A percentile compares a stretch with the other conserved stretches of the same genome.
Evolutionary conservation across 1,140 invertebrate species (phyloP).

Genomic region (Drosophila watanabei): DNA sequence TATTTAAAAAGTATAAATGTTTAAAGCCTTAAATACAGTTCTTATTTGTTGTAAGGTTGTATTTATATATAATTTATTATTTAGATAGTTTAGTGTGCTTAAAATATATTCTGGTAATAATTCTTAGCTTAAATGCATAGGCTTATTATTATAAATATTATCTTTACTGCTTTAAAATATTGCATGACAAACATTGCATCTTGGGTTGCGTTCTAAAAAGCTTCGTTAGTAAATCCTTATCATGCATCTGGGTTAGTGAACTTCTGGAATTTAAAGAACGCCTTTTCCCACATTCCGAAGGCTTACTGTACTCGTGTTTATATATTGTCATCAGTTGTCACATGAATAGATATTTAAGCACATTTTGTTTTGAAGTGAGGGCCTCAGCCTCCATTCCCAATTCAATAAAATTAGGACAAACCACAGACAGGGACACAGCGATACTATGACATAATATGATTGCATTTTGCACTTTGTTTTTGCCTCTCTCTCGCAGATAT

Average conservation of each 20-base stretch:
- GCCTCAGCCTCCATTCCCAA: neutral
- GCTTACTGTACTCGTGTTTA: slow-evolving; percentile 11
- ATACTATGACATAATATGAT: slow-evolving; percentile 46
- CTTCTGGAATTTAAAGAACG: neutral
- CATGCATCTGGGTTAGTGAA: neutral
- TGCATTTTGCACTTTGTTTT: slow-evolving; percentile 44
- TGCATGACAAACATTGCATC: slow-evolving; percentile 6
- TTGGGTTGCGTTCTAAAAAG: neutral
- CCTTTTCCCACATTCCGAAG: neutral
- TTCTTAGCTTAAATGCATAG: neutral
- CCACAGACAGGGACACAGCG: neutral
- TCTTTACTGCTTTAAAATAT: slow-evolving; percentile 1
- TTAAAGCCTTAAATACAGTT: neutral
- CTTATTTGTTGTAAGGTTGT: neutral
- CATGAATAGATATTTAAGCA: slow-evolving; percentile 21
- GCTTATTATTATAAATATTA: neutral
- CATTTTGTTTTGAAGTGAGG: slow-evolving; percentile 13
- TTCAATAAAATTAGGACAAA: slow-evolving; percentile 29
- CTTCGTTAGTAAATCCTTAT: neutral
- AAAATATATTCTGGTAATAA: neutral
- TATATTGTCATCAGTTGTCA: slow-evolving; percentile 19
- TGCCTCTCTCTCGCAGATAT: neutral
- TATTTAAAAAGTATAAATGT: neutral
- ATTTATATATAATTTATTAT: too few relatives aligned
- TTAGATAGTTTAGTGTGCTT: neutral